phyloP scores from a whole-genome alignment of 2,888 invertebrate genomes.

The Falcaria lacertinaria region DNA sequence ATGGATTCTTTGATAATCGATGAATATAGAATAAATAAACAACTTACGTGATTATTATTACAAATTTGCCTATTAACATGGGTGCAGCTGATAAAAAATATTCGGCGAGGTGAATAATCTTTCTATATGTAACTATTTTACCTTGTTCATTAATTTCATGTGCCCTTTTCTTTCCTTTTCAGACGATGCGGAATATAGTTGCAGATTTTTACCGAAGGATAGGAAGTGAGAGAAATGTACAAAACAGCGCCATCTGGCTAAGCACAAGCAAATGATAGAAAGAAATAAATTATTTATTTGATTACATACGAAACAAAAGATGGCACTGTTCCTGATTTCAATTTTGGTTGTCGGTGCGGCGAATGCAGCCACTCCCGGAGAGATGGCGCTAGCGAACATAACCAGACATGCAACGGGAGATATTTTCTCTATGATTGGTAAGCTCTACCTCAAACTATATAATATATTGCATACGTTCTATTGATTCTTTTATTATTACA shows the following conservation, averaged over 20 bases:
- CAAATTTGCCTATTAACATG: slow-evolving; percentile 1
- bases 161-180: slow-evolving; percentile 15
- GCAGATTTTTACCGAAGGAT: slow-evolving; percentile 18
- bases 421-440: slow-evolving; percentile 78
- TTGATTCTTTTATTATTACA: too few species aligned
- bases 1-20: slow-evolving; percentile 29
- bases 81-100: not conserved
- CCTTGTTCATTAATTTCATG: too few species aligned
- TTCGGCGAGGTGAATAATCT: not conserved
- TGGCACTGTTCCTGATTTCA: slow-evolving; percentile 50
- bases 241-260: slow-evolving; percentile 33
- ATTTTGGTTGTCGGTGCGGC: slow-evolving; percentile 24
- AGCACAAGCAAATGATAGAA: slow-evolving; percentile 29
- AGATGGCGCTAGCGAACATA: slow-evolving; percentile 71
- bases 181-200: slow-evolving; percentile 28
- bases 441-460: too few species aligned
- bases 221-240: slow-evolving; percentile 10
- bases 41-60: slow-evolving; percentile 6
- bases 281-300: too few species aligned
- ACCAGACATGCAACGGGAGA: slow-evolving; percentile 82
- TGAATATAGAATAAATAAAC: slow-evolving; percentile 7
- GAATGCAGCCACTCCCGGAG: slow-evolving; percentile 38
- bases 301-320: slow-evolving; percentile 28
- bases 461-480: not conserved
- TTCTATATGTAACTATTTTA: not conserved